phyloP scores from a whole-genome alignment of 2,797 vertebrate genomes.

The Urocyon cinereoargenteus region DNA sequence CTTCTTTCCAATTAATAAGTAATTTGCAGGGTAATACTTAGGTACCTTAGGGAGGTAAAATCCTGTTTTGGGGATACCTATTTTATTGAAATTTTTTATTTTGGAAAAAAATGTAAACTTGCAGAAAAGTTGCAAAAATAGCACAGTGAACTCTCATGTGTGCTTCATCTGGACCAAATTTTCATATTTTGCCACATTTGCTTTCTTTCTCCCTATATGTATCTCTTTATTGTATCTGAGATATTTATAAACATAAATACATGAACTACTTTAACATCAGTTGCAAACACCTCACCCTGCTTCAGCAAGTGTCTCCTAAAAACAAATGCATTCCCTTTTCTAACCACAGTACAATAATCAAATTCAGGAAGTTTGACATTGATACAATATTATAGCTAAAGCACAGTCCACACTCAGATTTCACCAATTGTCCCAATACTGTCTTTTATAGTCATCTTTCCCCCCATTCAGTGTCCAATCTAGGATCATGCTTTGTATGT shows the following conservation, averaged over 20 bases:
- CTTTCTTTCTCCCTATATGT: background rate
- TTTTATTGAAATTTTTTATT: background rate
- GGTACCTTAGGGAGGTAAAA: background rate
- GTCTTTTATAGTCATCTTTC: background rate
- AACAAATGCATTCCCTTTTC: background rate
- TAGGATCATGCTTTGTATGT: background rate
- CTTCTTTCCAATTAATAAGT: background rate
- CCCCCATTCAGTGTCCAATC: background rate
- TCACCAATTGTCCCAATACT: fast-evolving
- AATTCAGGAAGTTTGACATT: background rate
- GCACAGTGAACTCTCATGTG: background rate
- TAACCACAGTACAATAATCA: too few relatives aligned
- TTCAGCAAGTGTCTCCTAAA: background rate
- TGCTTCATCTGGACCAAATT: background rate
- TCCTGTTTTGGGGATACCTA: background rate
- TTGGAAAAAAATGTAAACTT: background rate
- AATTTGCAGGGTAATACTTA: background rate
- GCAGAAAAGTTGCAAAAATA: background rate
- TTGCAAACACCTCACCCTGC: background rate
- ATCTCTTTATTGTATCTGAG: background rate
- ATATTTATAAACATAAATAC: background rate
- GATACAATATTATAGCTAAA: background rate
- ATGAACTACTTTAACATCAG: background rate
- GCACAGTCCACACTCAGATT: too few relatives aligned
- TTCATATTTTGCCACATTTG: background rate